Evolutionary conservation across 2,113 vertebrate genomes (phyloP), one percentile per base, ranked within the genome.

Genomic region (Platichthys flesus): DNA sequence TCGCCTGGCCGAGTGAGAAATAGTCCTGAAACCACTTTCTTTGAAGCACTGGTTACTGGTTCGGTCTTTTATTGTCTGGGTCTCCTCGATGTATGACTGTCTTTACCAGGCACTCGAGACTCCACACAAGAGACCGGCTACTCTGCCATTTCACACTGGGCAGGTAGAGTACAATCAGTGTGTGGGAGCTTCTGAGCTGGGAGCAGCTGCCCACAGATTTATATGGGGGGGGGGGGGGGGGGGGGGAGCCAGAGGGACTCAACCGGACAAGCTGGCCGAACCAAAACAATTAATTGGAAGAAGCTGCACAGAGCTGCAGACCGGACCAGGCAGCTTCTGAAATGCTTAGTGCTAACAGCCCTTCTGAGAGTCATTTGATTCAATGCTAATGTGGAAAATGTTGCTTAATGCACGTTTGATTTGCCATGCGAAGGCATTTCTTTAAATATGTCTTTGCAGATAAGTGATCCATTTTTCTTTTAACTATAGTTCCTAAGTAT

Each of bases 271-370:
- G 49, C 58, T 77, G 60, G 56, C 55, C 55, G 76, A 81, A 82
- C 76, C 73, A 67, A 76, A 78, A 81, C 81, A 85, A 85, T 76
- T 62, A 84, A 73, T 21, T 66, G 70, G 42, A 55, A 26, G 66
- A 77, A 60, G 68, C 73, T 62, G 66, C 26, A 42, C 40, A 20
- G 54, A 60, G 68, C 47, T 57, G 71, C 71, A 82, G 57, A 51
- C 68, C 55, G 21, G 2, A 23, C 42, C 56, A 10, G 60, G 74
- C 24, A 2, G 42, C 74, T 13, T 71, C 21, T 68, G 54, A 47
- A 20, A 62, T 67, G 40, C 63, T 62, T n/a, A 66, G 9, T 6
- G 31, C 58, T 47, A 55, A 35, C 28, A 31, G 13, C 18, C 18
- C 20, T 10, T 5, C 3, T 14, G 3, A 59, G 10, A 49, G 3